A percentile compares a stretch with the other conserved stretches of the same genome.
Evolutionary conservation across 2,888 invertebrate species (phyloP).

Genomic region (Zhuqinia jingwanae): DNA sequence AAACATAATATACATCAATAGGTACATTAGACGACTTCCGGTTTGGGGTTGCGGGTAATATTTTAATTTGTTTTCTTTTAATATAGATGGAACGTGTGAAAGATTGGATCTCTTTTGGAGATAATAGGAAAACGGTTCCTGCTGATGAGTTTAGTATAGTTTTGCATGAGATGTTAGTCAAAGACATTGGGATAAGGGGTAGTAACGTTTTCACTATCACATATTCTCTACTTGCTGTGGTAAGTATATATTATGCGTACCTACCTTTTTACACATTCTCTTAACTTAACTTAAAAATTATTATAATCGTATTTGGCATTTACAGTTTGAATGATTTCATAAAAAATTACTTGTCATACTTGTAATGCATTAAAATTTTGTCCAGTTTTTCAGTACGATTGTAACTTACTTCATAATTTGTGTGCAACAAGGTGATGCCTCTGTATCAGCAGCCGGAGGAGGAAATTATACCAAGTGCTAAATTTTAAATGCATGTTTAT

Average conservation of each 20-base stretch:
- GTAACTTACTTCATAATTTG: slow-evolving; percentile 63
- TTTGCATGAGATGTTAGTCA: slow-evolving; percentile 50
- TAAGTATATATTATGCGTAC: background rate
- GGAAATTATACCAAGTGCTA: too few relatives aligned
- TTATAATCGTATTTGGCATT: background rate
- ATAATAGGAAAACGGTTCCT: slow-evolving; percentile 34
- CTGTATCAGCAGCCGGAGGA: too few relatives aligned
- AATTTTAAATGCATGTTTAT: too few relatives aligned
- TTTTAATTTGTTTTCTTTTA: background rate
- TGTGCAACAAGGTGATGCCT: slow-evolving; percentile 38
- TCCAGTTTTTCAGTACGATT: slow-evolving; percentile 53
- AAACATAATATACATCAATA: background rate
- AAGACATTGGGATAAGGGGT: slow-evolving; percentile 57
- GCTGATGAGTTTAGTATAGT: slow-evolving; percentile 48
- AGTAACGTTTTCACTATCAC: slow-evolving; percentile 58
- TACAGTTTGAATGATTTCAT: too few relatives aligned
- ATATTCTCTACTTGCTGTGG: slow-evolving; percentile 40
- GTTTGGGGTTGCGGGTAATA: too few relatives aligned
- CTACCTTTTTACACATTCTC: too few relatives aligned
- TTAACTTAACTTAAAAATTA: background rate
- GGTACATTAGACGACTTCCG: background rate
- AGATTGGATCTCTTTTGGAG: slow-evolving; percentile 19
- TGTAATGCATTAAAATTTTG: too few relatives aligned
- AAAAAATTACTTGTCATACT: background rate
- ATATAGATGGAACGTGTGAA: slow-evolving; percentile 54